Base-by-base conservation (phyloP, 2,113 vertebrate genomes). In the Amblyopsis rosae region DNA sequence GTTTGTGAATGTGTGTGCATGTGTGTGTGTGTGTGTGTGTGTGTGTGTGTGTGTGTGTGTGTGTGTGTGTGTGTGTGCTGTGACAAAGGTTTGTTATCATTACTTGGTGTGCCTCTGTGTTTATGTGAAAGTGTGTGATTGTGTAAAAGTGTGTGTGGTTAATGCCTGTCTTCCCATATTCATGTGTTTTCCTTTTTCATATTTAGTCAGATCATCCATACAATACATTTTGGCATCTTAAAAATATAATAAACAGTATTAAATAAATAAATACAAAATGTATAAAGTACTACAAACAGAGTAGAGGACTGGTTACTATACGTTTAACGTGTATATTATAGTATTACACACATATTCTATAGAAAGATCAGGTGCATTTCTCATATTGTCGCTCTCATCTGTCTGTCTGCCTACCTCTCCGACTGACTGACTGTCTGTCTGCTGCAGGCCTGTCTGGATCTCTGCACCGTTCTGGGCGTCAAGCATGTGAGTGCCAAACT, bases 391-490 rank as follows among this genome's bases (percentile, higher is more conserved):
- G 19, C 54, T 56, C 54, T 4, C 19, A 19, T 56, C 54, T 7
- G 54, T 56, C 56, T 33, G 9, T 57, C 81, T 86, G 81, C 87
- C 84, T 75, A 9, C 62, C 49, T 45, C 11, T 55, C 64, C 12
- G 50, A 13, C 50, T 33, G 19, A 41, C 19, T 35, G 32, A 69
- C 57, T 56, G 50, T 69, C 70, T 60, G 17, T 7, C 58, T 70
- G n/a, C 64, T 50, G 71, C 59, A 71, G 58, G 67, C 77, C 73
- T 76, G 77, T 82, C 77, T 78, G 67, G 67, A 81, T 82, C 86
- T 90, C 89, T 88, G 87, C 91, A 91, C 87, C 62, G 53, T 51
- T 88, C 89, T 82, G 87, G 89, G 76, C 90, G 80, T 32, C 26
- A 58, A 55, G 88, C 87, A 82, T 82, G 86, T 88, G 80, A 73